Conservation (phyloP, 2,113 vertebrate genomes). For the Lepus europaeus region DNA sequence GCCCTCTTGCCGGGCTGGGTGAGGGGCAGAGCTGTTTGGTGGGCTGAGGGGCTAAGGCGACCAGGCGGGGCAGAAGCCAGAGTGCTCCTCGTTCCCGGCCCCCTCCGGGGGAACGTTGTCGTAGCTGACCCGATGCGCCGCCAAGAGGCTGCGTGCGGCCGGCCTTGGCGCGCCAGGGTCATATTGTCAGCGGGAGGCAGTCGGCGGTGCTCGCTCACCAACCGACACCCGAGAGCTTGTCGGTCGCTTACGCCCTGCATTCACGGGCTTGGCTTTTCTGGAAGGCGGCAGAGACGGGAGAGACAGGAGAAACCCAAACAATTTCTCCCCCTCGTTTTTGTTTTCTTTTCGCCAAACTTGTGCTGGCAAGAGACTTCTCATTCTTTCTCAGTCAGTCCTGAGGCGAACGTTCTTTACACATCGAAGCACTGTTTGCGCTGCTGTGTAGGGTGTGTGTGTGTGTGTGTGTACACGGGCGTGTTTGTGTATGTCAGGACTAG, state of each 20-base stretch:
- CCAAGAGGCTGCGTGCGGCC: not conserved
- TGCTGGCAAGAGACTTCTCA: constrained; percentile 61
- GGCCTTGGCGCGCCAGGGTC: not conserved
- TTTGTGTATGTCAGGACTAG: constrained; percentile 44
- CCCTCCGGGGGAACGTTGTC: not conserved
- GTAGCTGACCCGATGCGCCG: constrained; percentile 13
- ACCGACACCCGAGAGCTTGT: not conserved
- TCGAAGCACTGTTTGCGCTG: not conserved
- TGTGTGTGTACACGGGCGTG: no score
- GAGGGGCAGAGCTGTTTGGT: constrained; percentile 39
- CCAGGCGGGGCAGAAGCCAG: not conserved
- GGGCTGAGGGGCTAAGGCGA: not conserved
- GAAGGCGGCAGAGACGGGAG: not conserved
- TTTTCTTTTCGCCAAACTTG: constrained; percentile 64
- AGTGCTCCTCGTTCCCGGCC: not conserved
- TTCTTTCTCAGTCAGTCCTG: constrained; percentile 64
- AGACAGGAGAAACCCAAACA: not conserved
- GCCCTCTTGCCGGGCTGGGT: not conserved
- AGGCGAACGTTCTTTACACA: constrained; percentile 41
- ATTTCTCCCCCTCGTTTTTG: not conserved
- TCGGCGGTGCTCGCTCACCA: not conserved
- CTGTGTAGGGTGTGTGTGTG: not conserved
- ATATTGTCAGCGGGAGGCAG: constrained; percentile 14
- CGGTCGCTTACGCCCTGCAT: not conserved
- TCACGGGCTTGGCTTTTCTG: constrained; percentile 39